A percentile compares a stretch with the other conserved stretches of the same genome.
These are phyloP conservation scores for Uloborus diversus DNA, from an alignment of 1,140 invertebrate species.

Conservation along the genomic window DNA sequence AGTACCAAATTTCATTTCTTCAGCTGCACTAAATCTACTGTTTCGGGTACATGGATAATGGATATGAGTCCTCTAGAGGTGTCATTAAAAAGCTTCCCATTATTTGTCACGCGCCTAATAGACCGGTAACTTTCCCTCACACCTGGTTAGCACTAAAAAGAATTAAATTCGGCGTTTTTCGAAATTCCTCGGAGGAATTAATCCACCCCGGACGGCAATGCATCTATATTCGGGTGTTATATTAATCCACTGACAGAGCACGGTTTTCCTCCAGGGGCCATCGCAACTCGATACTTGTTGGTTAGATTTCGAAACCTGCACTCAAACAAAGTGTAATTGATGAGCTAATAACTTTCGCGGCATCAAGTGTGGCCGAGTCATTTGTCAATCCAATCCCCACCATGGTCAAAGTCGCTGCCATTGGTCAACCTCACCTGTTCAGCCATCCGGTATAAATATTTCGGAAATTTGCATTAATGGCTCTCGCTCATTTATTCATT, in stretches of 20 bases:
- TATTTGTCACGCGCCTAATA: neutral
- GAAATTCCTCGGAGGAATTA: constrained; percentile 15
- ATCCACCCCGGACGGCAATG: constrained; percentile 24
- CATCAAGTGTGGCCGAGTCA: constrained; percentile 43
- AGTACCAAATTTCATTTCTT: too few relatives aligned
- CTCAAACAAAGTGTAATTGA: constrained; percentile 54
- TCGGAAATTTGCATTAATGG: constrained; percentile 55
- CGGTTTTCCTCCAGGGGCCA: constrained; percentile 2
- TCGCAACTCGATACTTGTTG: constrained; percentile 48
- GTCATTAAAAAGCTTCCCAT: too few relatives aligned
- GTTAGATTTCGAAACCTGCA: constrained; percentile 23
- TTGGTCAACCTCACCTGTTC: constrained; percentile 45
- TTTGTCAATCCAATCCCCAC: constrained; percentile 44
- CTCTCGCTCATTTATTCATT: constrained; percentile 44
- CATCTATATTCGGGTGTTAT: too few relatives aligned
- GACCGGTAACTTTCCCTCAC: neutral
- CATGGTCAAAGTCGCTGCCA: constrained; percentile 45
- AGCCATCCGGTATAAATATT: constrained; percentile 48
- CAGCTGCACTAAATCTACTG: too few relatives aligned
- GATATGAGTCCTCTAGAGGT: too few relatives aligned
- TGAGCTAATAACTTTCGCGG: constrained; percentile 48
- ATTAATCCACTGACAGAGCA: too few relatives aligned
- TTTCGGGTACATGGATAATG: too few relatives aligned
- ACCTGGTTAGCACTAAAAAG: constrained; percentile 45
- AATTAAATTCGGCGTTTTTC: constrained; percentile 37